These are phyloP conservation scores for Acronicta leporina DNA, from an alignment of 2,888 invertebrate species.

Conservation along the genomic window DNA sequence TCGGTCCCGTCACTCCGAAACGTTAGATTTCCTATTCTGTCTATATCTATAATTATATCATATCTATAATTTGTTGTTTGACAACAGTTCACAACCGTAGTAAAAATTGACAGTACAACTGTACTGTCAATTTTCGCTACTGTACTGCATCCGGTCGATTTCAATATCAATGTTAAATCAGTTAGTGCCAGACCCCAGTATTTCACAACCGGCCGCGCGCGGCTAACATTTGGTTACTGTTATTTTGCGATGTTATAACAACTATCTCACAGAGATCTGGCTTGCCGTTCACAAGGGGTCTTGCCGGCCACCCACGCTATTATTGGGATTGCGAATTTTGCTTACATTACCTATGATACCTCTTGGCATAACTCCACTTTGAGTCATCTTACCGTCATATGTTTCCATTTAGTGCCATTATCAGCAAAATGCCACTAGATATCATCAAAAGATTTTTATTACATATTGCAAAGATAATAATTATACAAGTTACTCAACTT, in stretches of 20 bases:
- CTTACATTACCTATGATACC: constrained; percentile 62
- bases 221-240: constrained; percentile 63
- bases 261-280: constrained; percentile 51
- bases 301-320: constrained; percentile 65
- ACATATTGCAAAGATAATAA: too few relatives aligned
- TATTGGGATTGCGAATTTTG: constrained; percentile 67
- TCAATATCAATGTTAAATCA: constrained; percentile 60
- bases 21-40: too few relatives aligned
- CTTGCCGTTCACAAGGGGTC: constrained; percentile 66
- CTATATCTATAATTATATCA: too few relatives aligned
- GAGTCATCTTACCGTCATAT: constrained; percentile 21
- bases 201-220: constrained; percentile 54
- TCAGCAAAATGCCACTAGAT: too few relatives aligned
- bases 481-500: constrained; percentile 55
- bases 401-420: constrained; percentile 36
- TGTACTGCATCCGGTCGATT: constrained; percentile 25
- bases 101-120: not conserved
- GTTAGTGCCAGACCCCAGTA: constrained; percentile 28
- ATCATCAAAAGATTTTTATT: too few relatives aligned
- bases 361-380: constrained; percentile 47
- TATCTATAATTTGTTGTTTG: too few relatives aligned
- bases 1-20: too few relatives aligned
- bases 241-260: constrained; percentile 61
- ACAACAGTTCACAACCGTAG: not conserved
- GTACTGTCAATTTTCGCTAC: constrained; percentile 15